A percentile compares a stretch with the other conserved stretches of the same genome.
These are phyloP conservation scores for Neuroscelio doddi DNA, from an alignment of 2,888 invertebrate genomes.

Conservation along the genomic window DNA sequence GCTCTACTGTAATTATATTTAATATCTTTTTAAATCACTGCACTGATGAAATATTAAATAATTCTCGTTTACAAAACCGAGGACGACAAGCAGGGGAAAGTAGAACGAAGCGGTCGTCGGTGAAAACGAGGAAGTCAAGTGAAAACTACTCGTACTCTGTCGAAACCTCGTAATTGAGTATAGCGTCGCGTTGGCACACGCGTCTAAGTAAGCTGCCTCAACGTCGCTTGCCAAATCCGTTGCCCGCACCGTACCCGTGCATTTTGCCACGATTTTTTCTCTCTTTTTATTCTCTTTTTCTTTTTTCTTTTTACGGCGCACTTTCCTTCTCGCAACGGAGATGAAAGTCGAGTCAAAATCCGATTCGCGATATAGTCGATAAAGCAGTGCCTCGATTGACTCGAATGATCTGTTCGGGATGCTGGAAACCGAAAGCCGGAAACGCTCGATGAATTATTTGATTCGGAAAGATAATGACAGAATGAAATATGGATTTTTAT, in stretches of 20 bases:
- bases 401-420: neutral
- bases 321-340: no score
- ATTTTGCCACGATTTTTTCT: neutral
- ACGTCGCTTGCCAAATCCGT: slow-evolving; percentile 51
- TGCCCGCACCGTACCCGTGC: slow-evolving; percentile 16
- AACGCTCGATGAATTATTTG: no score
- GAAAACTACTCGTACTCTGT: slow-evolving; percentile 62
- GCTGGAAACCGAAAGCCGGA: neutral
- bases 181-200: slow-evolving; percentile 47
- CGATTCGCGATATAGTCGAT: neutral
- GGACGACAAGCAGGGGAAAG: slow-evolving; percentile 60
- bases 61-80: slow-evolving; percentile 11
- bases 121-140: slow-evolving; percentile 71
- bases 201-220: neutral
- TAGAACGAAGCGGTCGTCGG: slow-evolving; percentile 64
- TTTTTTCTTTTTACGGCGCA: neutral
- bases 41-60: no score
- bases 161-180: slow-evolving; percentile 29
- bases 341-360: no score
- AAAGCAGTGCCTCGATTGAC: neutral
- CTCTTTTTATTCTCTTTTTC: neutral
- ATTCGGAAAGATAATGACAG: no score
- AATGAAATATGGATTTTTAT: no score
- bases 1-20: no score
- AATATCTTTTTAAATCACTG: no score